Evolutionary conservation across 2,797 vertebrate genomes (phyloP).

Genomic region (Gymnoscopelus microlampas): DNA sequence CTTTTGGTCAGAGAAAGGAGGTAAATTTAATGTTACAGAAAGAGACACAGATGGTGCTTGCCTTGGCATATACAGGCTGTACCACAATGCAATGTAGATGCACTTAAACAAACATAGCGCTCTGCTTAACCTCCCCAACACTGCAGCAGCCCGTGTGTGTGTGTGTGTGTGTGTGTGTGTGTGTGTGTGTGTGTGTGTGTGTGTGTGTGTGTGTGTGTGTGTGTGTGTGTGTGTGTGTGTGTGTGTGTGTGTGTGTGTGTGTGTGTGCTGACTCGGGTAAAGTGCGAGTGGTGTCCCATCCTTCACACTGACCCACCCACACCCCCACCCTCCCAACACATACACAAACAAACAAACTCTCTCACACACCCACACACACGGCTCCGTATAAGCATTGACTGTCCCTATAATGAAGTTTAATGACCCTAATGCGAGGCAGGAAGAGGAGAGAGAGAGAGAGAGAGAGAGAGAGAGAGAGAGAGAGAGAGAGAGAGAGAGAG

Average conservation of each 20-base stretch:
- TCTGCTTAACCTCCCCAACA: too few relatives aligned
- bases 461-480: constrained; percentile 7
- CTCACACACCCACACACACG: constrained; percentile 39
- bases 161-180: too few relatives aligned
- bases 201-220: too few relatives aligned
- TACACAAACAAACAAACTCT: too few relatives aligned
- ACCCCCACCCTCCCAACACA: constrained; percentile 1
- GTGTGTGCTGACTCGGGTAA: constrained; percentile 75
- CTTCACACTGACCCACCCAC: constrained; percentile 62
- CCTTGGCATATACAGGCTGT: too few relatives aligned
- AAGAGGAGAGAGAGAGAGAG: neutral
- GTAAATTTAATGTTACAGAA: too few relatives aligned
- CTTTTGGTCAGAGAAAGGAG: too few relatives aligned
- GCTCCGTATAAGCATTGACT: constrained; percentile 68
- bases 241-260: constrained; percentile 14
- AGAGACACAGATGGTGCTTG: too few relatives aligned
- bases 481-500: constrained; percentile 8
- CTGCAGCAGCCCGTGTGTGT: too few relatives aligned
- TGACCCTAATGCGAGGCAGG: constrained; percentile 65
- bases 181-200: too few relatives aligned
- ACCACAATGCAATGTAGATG: too few relatives aligned
- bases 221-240: neutral
- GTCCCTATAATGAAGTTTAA: constrained; percentile 81
- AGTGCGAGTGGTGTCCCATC: constrained; percentile 72
- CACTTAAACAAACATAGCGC: too few relatives aligned